Percentiles rank a stretch among this genome's conserved stretches.
phyloP scores from a whole-genome alignment of 2,888 invertebrate genomes.

The Syrista parreyssii region DNA sequence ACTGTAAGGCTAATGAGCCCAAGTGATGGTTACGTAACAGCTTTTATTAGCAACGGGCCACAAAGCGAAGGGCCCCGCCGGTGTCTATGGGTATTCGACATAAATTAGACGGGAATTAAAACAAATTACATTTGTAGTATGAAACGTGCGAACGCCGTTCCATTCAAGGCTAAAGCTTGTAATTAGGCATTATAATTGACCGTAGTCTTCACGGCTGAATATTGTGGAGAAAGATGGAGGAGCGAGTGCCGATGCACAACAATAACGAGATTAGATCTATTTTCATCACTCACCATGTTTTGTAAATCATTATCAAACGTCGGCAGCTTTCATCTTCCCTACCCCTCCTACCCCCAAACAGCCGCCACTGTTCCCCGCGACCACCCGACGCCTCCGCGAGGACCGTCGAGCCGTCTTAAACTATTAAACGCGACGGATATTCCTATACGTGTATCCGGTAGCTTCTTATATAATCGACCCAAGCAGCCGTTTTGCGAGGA shows the following conservation, averaged over 20 bases:
- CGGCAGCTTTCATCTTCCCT: conserved; percentile 4
- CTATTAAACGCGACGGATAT: neutral
- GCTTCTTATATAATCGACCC: neutral
- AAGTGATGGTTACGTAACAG: conserved; percentile 21
- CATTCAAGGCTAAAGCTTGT: conserved; percentile 21
- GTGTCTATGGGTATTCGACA: conserved; percentile 15
- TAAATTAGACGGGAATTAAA: conserved; percentile 37
- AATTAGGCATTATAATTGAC: conserved; percentile 29
- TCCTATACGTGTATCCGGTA: neutral
- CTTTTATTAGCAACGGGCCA: conserved; percentile 29
- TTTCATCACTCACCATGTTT: neutral
- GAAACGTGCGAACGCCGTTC: conserved; percentile 19
- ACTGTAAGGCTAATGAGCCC: conserved; percentile 8
- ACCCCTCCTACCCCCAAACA: neutral
- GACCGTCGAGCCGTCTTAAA: neutral
- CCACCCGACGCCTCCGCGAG: neutral
- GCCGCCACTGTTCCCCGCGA: neutral
- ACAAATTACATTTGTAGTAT: conserved; percentile 28
- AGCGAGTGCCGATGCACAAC: conserved; percentile 17
- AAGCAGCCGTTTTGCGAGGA: neutral
- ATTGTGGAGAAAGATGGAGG: conserved; percentile 7
- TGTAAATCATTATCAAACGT: neutral
- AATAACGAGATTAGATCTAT: conserved; percentile 25
- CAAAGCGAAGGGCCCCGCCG: conserved; percentile 2
- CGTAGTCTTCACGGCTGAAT: neutral